phyloP scores from a whole-genome alignment of 2,797 vertebrate genomes.

The Sebastes oblongus region DNA sequence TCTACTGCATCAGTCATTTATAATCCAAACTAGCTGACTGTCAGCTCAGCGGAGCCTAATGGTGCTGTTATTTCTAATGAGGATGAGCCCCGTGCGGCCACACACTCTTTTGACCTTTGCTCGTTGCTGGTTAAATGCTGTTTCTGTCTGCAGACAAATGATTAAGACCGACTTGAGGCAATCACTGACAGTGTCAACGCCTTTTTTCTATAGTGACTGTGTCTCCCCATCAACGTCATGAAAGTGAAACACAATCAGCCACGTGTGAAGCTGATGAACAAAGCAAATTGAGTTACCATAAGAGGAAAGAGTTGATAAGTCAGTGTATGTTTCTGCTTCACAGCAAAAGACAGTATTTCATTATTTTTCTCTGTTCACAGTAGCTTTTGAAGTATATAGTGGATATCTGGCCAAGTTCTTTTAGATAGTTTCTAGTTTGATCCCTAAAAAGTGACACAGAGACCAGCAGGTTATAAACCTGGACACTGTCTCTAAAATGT shows the following conservation, averaged over 20 bases:
- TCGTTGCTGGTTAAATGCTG: conserved; percentile 42
- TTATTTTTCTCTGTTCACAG: neutral
- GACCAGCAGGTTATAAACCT: neutral
- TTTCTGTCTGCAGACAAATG: conserved; percentile 36
- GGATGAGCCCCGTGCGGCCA: conserved; percentile 24
- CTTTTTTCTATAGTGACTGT: neutral
- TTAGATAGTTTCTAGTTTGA: neutral
- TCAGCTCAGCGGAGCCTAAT: conserved; percentile 31
- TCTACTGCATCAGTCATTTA: conserved; percentile 23
- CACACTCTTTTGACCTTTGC: conserved; percentile 51
- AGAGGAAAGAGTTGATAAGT: neutral
- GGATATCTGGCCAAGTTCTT: neutral
- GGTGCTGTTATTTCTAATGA: conserved; percentile 52
- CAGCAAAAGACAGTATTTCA: neutral
- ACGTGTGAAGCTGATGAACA: neutral
- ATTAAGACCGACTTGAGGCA: conserved; percentile 31
- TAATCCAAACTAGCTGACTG: conserved; percentile 45
- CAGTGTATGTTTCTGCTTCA: neutral
- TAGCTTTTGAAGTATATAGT: neutral
- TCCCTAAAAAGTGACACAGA: neutral
- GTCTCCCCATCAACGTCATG: neutral
- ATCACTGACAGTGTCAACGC: neutral
- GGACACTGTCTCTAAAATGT: neutral
- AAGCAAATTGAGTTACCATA: neutral
- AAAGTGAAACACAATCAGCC: neutral